These are phyloP conservation scores for Bombus cullumanus DNA, from an alignment of 1,140 invertebrate genomes.

Conservation along the genomic window DNA sequence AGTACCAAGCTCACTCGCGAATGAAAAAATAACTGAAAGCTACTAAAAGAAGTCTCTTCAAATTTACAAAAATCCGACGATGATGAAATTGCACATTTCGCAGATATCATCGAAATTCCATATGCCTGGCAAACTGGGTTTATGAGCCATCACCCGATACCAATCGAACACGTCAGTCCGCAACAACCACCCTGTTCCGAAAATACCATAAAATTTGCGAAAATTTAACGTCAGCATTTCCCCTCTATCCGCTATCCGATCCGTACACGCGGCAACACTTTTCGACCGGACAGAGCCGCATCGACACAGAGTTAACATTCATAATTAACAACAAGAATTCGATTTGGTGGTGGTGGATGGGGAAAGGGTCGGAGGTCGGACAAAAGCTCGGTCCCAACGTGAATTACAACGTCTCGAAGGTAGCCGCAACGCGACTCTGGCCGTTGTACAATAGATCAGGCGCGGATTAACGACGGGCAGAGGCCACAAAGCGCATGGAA, in stretches of 20 bases:
- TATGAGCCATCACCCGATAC: neutral
- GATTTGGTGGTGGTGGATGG: neutral
- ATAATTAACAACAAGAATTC: slow-evolving; percentile 40
- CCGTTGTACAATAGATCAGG: slow-evolving; percentile 60
- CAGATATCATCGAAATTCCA: no score
- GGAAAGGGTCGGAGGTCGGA: neutral
- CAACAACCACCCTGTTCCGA: neutral
- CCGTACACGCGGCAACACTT: neutral
- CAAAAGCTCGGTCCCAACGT: slow-evolving; percentile 12
- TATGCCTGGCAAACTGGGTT: neutral
- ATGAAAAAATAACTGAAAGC: no score
- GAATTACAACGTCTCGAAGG: slow-evolving; percentile 36
- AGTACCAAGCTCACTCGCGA: no score
- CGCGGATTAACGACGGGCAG: slow-evolving; percentile 58
- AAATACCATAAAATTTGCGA: neutral
- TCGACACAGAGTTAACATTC: slow-evolving; percentile 15
- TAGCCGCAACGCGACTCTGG: slow-evolving; percentile 19
- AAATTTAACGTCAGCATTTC: neutral
- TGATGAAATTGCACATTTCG: no score
- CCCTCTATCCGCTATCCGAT: neutral
- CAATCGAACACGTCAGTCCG: neutral
- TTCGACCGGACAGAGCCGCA: slow-evolving; percentile 7
- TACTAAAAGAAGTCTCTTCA: no score
- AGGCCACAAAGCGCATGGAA: slow-evolving; percentile 24
- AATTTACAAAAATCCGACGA: no score